phyloP scores from a whole-genome alignment of 2,113 vertebrate species.

The rabbit (Oryctolagus cuniculus) region mOryCun1.1 NC_091440.1:74120501-74121000 shows the following conservation, averaged over 20 bases:
- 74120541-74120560: background rate
- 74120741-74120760: background rate
- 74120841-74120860: conserved; percentile 42
- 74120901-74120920: background rate
- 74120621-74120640: too few relatives aligned
- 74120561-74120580: background rate
- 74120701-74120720: background rate
- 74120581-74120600: background rate
- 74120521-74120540: background rate
- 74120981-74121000: background rate
- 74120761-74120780: background rate
- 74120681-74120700: too few relatives aligned
- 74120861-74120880: background rate
- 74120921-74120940: background rate
- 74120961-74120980: background rate
- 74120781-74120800: background rate
- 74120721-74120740: background rate
- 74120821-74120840: background rate
- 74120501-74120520: background rate
- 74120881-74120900: background rate
- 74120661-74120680: too few relatives aligned
- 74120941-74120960: background rate
- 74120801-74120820: conserved; percentile 35
- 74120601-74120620: conserved; percentile 2
- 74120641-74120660: too few relatives aligned